Evolutionary conservation across 2,888 invertebrate genomes (phyloP).

Genomic region (Apeira syringaria): DNA sequence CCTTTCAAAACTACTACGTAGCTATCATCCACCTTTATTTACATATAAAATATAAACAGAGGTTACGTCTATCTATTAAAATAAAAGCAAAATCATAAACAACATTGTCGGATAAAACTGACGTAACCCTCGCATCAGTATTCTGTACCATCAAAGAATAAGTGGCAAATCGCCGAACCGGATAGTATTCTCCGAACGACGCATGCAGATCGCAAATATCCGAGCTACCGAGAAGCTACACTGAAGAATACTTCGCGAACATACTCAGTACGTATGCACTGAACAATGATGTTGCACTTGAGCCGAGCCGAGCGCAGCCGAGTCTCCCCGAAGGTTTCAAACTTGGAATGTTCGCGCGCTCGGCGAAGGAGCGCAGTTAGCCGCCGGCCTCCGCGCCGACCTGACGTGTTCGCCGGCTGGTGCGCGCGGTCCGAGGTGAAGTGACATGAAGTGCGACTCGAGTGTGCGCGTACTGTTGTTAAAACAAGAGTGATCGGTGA

Average conservation of each 20-base stretch:
- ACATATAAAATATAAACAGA: no score
- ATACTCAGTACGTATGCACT: conserved; percentile 4
- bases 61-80: no score
- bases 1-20: no score
- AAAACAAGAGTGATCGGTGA: conserved; percentile 19
- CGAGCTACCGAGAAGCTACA: conserved; percentile 27
- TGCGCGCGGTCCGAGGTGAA: conserved; percentile 42
- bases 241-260: no score
- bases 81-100: no score
- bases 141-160: background rate
- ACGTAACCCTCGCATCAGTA: background rate
- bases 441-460: conserved; percentile 52
- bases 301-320: conserved; percentile 46
- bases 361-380: conserved; percentile 51
- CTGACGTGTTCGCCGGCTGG: conserved; percentile 34
- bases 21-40: no score
- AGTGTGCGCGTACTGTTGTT: conserved; percentile 37
- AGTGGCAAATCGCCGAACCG: background rate
- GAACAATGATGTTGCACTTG: conserved; percentile 46
- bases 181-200: conserved; percentile 29
- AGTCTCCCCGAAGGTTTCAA: conserved; percentile 47
- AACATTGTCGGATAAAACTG: no score
- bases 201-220: conserved; percentile 41
- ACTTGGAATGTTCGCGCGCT: conserved; percentile 45
- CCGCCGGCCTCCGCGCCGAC: conserved; percentile 40